Evolutionary conservation across 1,140 invertebrate genomes (phyloP), one percentile per base, ranked within the genome.

Genomic region (Tetraneura akinire): DNA sequence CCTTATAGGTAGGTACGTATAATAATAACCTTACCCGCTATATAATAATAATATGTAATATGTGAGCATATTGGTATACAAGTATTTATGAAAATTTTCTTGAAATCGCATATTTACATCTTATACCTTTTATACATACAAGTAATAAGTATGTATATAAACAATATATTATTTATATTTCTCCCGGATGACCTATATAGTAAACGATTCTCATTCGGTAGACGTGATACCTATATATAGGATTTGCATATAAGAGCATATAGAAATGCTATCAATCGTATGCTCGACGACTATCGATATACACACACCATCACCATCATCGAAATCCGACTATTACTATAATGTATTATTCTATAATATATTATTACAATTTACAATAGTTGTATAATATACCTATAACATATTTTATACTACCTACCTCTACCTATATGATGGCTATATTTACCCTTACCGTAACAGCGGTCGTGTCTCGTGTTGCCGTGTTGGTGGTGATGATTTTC

Each of bases 141-240:
- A n/a, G n/a, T n/a, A n/a, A n/a, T n/a, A n/a, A n/a, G n/a, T n/a
- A 3, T 4, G 45, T 47, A 47, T 47, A 47, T 10, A 1, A 1
- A 47, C 10, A 4, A 47, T 13, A 47, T 47, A 10, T 14, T 47
- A n/a, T n/a, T 53, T 53, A n/a, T n/a, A 14, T 21, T 45, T 68
- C 64, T 18, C 21, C 64, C 37, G 13, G 45, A n/a, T n/a, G 64
- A 45, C n/a, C 37, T 68, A 37, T 68, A 37, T 23, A 45, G 64
- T 68, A 68, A 68, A 68, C 64, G 18, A 68, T 23, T 68, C 64
- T 37, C 29, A 37, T 64, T n/a, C 23, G 29, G 37, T 42, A 18
- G 32, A 21, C 13, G 21, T 14, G 13, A 26, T 8, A n/a, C n/a
- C n/a, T n/a, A n/a, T n/a, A n/a, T n/a, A n/a, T n/a, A 8, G 32